Percentiles rank a stretch among this genome's conserved stretches.
Conservation (phyloP, 1,140 invertebrate species). For the Pachypeltis micranthus region DNA sequence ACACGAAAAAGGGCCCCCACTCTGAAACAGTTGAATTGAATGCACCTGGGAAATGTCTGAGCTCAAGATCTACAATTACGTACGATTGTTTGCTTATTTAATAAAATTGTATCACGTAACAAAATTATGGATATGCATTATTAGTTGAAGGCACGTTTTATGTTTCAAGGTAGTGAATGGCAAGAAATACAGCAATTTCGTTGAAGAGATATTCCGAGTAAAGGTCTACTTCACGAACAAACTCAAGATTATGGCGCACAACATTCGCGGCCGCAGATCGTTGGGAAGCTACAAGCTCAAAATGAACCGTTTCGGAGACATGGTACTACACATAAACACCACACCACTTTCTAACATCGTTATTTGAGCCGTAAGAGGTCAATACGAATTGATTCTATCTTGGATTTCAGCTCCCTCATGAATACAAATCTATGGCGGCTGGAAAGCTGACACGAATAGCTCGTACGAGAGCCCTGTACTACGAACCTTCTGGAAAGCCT, state of each 20-base stretch:
- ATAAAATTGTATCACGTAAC: no score
- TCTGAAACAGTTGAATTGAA: no score
- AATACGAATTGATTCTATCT: neutral
- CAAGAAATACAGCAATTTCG: slow-evolving; percentile 12
- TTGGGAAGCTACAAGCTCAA: slow-evolving; percentile 9
- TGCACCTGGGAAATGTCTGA: no score
- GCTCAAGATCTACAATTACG: no score
- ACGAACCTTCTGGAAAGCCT: neutral
- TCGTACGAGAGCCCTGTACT: neutral
- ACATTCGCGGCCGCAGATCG: neutral
- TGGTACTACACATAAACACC: no score
- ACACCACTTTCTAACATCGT: no score
- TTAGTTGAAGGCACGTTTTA: no score
- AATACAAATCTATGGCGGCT: neutral
- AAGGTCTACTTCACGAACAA: slow-evolving; percentile 9
- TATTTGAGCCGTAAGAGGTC: no score
- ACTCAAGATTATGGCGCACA: slow-evolving; percentile 10
- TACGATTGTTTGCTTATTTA: no score
- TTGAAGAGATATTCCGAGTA: slow-evolving; percentile 15
- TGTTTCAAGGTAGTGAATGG: neutral
- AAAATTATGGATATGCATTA: no score
- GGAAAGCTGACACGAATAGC: slow-evolving; percentile 7
- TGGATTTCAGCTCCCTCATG: neutral
- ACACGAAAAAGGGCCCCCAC: no score
- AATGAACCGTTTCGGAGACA: slow-evolving; percentile 17